Evolutionary conservation across 2,113 vertebrate genomes (phyloP).

Genomic region (Apodemus sylvaticus): DNA sequence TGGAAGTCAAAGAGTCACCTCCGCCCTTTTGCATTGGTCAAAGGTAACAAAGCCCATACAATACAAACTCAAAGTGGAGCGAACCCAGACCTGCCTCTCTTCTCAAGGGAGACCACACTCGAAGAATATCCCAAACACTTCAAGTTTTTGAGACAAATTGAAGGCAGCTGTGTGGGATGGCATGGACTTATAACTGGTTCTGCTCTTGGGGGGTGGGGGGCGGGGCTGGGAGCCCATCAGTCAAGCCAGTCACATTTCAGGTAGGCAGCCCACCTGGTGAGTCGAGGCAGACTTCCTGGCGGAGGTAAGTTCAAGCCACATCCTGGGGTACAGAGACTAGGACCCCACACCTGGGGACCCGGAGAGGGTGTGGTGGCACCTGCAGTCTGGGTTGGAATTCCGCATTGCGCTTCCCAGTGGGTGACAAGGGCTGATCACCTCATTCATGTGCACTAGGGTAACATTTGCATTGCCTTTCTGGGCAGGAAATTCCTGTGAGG

Average conservation of each 20-base stretch:
- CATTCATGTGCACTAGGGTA: neutral
- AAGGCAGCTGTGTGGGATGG: neutral
- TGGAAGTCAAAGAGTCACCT: neutral
- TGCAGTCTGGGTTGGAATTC: neutral
- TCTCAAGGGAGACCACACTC: neutral
- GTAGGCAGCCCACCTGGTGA: neutral
- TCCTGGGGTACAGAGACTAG: neutral
- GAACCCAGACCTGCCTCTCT: neutral
- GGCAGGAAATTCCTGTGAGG: neutral
- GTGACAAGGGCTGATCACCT: neutral
- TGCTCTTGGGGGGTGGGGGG: neutral
- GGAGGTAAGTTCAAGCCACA: neutral
- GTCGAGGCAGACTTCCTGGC: conserved; percentile 6
- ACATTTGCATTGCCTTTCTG: neutral
- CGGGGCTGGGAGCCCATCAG: neutral
- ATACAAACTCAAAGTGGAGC: neutral
- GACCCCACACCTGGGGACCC: neutral
- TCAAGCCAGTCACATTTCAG: neutral
- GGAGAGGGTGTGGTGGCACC: neutral
- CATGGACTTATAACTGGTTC: neutral
- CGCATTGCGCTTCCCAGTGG: neutral
- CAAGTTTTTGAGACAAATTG: neutral
- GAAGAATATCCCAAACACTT: neutral
- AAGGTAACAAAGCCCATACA: neutral
- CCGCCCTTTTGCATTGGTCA: neutral